Base-by-base conservation (phyloP, 2,888 invertebrate species). In the Thera obeliscata region DNA sequence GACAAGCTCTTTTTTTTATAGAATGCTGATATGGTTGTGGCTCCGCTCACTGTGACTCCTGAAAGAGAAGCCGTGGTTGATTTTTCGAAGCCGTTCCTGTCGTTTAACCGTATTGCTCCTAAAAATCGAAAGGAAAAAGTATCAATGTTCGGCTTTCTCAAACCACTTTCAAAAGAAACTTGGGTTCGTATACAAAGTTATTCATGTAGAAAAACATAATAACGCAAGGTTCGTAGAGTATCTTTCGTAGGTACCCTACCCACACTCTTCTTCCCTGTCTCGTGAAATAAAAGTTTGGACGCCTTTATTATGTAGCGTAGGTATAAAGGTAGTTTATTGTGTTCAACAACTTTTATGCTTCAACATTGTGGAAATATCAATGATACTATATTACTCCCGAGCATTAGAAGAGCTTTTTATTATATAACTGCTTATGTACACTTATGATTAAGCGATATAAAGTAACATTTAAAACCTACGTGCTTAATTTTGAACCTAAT, bases 81-180 rank as follows among this genome's bases (percentile, higher is more conserved):
- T 89, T 99, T 99, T 92, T 98, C 98, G 84, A 99, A 98, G 89
- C 98, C 99, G 1, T 99, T 99, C 93, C 97, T 99, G 96, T 98
- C 98, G 3, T 95, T 99, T 69, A 98, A 99, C 67, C 56, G 52
- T 7, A 59, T 64, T 43, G 49, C 35, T 52, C 97, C 83, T 98
- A 97, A 90, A 97, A 97, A 11, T 95, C 96, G 78, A 96, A 97
- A 85, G 3, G 96, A 96, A 82, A 95, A 96, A 79, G 96, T 97
- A 7, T 97, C 98, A 0, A 98, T 99, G 66, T 99, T 99, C 92
- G 98, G 98, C 81, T 99, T 99, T 92, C 96, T 99, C 89, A 96
- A 97, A 89, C 99, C 99, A 36, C 95, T 99, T 72, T 98, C 98
- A 67, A 96, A 96, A 81, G 98, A 99, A 94, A 98, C 99, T 87